These are phyloP conservation scores for Parnassius glacialis DNA, from an alignment of 2,888 invertebrate species.

Conservation along the genomic window DNA sequence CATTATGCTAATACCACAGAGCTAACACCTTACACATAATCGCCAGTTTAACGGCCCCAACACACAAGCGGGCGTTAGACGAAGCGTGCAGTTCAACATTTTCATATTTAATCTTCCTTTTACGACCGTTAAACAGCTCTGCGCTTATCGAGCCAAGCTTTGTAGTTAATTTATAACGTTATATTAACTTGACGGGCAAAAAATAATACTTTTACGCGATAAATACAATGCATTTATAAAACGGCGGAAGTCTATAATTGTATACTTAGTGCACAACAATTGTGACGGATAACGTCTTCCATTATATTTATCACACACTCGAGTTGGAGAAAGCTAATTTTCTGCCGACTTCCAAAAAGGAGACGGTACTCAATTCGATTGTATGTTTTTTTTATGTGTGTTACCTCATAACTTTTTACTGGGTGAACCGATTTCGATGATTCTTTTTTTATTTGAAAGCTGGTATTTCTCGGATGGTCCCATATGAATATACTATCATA, in stretches of 20 bases:
- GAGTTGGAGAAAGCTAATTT: slow-evolving; percentile 6
- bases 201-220: slow-evolving; percentile 12
- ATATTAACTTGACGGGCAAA: slow-evolving; percentile 20
- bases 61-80: slow-evolving; percentile 18
- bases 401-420: too few species aligned
- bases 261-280: slow-evolving; percentile 14
- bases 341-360: too few species aligned
- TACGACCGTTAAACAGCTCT: slow-evolving; percentile 23
- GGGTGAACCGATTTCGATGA: too few species aligned
- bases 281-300: slow-evolving; percentile 15
- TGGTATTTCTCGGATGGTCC: too few species aligned
- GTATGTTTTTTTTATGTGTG: too few species aligned
- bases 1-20: too few species aligned
- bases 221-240: slow-evolving; percentile 14
- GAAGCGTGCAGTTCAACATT: slow-evolving; percentile 20
- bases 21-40: neutral
- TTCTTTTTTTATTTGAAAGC: too few species aligned
- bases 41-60: slow-evolving; percentile 11
- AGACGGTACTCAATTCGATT: too few species aligned
- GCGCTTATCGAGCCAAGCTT: slow-evolving; percentile 22
- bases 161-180: slow-evolving; percentile 21
- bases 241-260: slow-evolving; percentile 19
- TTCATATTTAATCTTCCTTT: slow-evolving; percentile 22
- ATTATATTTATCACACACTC: slow-evolving; percentile 14
- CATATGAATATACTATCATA: too few species aligned